phyloP scores from a whole-genome alignment of 2,888 invertebrate species.

The Drosophila algonquin region DNA sequence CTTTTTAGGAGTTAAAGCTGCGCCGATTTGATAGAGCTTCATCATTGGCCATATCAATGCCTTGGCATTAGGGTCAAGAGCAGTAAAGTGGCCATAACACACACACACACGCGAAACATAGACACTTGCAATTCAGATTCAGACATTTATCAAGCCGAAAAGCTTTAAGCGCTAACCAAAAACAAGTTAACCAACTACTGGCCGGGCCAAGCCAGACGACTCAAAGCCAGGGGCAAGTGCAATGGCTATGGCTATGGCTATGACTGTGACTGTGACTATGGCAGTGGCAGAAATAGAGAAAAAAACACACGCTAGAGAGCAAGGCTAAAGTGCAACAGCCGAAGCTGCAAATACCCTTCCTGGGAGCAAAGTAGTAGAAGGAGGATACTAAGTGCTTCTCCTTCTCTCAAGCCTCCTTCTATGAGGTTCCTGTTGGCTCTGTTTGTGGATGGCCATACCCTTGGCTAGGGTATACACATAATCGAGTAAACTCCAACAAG shows the following conservation, averaged over 20 bases:
- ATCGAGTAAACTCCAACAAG: background rate
- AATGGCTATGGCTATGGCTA: conserved; percentile 56
- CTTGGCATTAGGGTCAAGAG: conserved; percentile 71
- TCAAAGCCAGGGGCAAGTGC: conserved; percentile 80
- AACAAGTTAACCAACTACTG: conserved; percentile 48
- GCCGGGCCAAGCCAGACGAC: conserved; percentile 49
- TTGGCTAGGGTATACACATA: background rate
- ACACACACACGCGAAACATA: conserved; percentile 11
- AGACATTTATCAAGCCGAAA: conserved; percentile 66
- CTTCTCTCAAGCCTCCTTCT: background rate
- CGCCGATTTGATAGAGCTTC: conserved; percentile 36
- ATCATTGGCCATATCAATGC: conserved; percentile 47
- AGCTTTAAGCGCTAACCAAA: conserved; percentile 28
- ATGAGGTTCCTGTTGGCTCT: background rate
- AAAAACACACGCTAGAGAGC: background rate
- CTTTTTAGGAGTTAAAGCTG: conserved; percentile 30
- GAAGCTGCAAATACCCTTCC: background rate
- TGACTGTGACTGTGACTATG: background rate
- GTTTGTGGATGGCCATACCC: background rate
- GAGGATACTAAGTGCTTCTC: background rate
- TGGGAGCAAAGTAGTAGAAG: background rate
- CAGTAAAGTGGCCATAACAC: conserved; percentile 45
- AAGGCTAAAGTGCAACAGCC: background rate
- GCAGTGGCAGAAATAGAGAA: background rate
- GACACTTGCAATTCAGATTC: conserved; percentile 31